These are phyloP conservation scores for Drosophila elegans DNA, from an alignment of 1,140 invertebrate genomes.

Conservation along the genomic window DNA sequence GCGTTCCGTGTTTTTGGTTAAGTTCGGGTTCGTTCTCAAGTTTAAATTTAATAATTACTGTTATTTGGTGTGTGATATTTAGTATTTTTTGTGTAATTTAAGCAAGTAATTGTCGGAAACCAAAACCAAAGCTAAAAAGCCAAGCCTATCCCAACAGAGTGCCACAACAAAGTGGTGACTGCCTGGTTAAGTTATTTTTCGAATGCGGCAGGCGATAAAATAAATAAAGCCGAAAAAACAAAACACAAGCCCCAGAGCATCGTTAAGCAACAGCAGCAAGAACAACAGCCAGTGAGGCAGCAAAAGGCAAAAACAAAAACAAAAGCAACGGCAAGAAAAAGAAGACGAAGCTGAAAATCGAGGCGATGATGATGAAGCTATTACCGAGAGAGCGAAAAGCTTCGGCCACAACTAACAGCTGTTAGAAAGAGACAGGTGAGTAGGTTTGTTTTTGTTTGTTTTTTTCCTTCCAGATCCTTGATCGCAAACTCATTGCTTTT, in stretches of 20 bases:
- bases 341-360: constrained; percentile 14
- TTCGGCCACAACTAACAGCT: constrained; percentile 14
- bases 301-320: constrained; percentile 26
- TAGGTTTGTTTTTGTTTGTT: constrained; percentile 8
- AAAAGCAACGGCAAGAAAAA: constrained; percentile 27
- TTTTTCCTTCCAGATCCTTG: constrained; percentile 23
- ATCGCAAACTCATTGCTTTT: constrained; percentile 47
- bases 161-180: constrained; percentile 21
- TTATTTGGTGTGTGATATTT: neutral
- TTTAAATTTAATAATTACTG: neutral
- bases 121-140: neutral
- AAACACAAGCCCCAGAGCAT: constrained; percentile 24
- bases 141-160: constrained; percentile 32
- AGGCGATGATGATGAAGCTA: constrained; percentile 21
- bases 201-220: constrained; percentile 24
- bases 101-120: constrained; percentile 1
- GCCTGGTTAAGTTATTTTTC: constrained; percentile 40
- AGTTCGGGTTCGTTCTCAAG: neutral
- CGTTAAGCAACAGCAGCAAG: constrained; percentile 18
- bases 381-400: constrained; percentile 14
- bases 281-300: constrained; percentile 5
- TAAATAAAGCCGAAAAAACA: constrained; percentile 21
- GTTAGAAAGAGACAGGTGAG: constrained; percentile 27
- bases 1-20: neutral
- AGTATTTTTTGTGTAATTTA: neutral